These are phyloP conservation scores for Eublepharis macularius DNA, from an alignment of 2,113 vertebrate species.

Conservation along the genomic window DNA sequence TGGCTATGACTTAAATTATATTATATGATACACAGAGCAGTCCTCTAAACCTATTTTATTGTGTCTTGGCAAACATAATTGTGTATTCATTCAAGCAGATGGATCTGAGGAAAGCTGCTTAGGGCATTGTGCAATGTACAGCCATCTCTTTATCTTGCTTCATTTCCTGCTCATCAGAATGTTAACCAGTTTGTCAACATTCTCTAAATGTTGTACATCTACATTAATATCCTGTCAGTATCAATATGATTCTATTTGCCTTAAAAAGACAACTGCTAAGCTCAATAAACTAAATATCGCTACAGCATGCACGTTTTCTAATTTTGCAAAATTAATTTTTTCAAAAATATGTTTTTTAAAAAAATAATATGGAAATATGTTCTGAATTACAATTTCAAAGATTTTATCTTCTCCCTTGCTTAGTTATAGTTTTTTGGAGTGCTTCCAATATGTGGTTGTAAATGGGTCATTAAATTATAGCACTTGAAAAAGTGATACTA, in stretches of 20 bases:
- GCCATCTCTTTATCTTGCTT: conserved; percentile 35
- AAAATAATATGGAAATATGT: conserved; percentile 41
- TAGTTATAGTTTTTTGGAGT: conserved; percentile 5
- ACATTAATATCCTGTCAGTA: conserved; percentile 11
- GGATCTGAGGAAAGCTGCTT: conserved; percentile 23
- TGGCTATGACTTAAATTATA: neutral
- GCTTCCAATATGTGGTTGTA: neutral
- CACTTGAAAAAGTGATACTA: neutral
- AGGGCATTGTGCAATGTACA: conserved; percentile 21
- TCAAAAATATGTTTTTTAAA: conserved; percentile 16
- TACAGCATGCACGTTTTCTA: conserved; percentile 38
- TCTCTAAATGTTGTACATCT: conserved; percentile 29
- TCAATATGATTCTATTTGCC: neutral
- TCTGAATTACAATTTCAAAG: neutral
- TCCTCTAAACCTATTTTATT: neutral
- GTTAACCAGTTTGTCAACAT: conserved; percentile 30
- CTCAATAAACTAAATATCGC: neutral
- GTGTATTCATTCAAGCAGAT: neutral
- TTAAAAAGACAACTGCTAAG: neutral
- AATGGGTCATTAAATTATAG: neutral
- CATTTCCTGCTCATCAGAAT: conserved; percentile 43
- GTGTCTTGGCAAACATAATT: neutral
- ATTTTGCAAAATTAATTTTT: neutral
- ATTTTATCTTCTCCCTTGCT: neutral
- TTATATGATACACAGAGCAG: neutral